Base-by-base conservation (phyloP, 2,888 invertebrate genomes). In the Lasioglossum villosulum region DNA sequence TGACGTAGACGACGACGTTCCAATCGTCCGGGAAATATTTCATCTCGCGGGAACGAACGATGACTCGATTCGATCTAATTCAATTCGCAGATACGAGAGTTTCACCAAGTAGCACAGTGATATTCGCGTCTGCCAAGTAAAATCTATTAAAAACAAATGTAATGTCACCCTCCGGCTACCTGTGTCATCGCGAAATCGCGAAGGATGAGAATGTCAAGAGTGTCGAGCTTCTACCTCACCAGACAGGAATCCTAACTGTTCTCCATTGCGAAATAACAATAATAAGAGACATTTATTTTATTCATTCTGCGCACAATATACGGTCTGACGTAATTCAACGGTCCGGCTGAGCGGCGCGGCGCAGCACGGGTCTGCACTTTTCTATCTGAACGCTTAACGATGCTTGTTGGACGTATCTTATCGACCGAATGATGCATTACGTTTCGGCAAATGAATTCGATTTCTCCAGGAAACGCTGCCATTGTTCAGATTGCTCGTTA, bases 301-400 rank as follows among this genome's bases (percentile, higher is more conserved):
- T 12, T 78, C 68, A 10, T 39, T 39, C n/a, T 23, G 39, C 37
- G 68, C 23, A n/a, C 10, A 37, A 70, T 39, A n/a, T 70, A 70
- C 68, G n/a, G 37, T n/a, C 10, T 70, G 37, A 70, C 34, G 68
- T 39, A 70, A 70, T 39, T 23, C 34, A 37, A 19, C 66, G 8
- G 66, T 19, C 66, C 34, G 34, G 12, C 34, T 4, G 16, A 16
- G 45, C 34, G 34, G n/a, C 34, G 23, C 66, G n/a, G 16, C 45
- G 45, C 34, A 23, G n/a, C 34, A 10, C 66, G n/a, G 23, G 4
- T 4, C 23, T 5, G 1, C 19, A 23, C 23, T 70, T 48, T 76
- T 34, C 34, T 68, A 79, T 48, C 12, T 27, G 16, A 77, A 79
- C 66, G 76, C 42, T 78, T 78, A 75, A 89, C 86, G 80, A 45